Percentiles rank a stretch among this genome's conserved stretches.
Evolutionary conservation across 2,888 invertebrate genomes (phyloP).

Genomic region (Lasioglossum oenotherae): DNA sequence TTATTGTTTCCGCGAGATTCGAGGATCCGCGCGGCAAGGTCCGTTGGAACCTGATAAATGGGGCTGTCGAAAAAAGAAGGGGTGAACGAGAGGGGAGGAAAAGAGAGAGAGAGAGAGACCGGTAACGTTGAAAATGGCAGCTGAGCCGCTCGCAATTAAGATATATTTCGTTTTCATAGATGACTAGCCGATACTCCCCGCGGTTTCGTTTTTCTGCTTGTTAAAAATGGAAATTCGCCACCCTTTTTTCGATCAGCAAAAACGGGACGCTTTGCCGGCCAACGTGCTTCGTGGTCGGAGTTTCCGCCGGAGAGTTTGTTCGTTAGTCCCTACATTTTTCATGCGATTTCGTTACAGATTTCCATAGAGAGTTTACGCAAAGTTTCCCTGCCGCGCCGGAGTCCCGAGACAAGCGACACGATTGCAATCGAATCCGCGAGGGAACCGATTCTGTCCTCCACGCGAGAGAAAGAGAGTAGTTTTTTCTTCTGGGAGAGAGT

Average conservation of each 20-base stretch:
- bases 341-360: conserved; percentile 12
- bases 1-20: conserved; percentile 48
- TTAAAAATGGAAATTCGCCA: conserved; percentile 48
- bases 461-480: too few species aligned
- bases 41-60: conserved; percentile 49
- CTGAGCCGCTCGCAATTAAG: conserved; percentile 27
- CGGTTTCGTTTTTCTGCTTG: conserved; percentile 23
- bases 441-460: background rate
- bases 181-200: background rate
- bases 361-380: conserved; percentile 1
- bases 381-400: background rate
- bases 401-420: background rate
- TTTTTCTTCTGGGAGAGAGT: too few species aligned
- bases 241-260: background rate
- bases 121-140: conserved; percentile 17
- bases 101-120: background rate
- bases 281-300: background rate
- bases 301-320: background rate
- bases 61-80: conserved; percentile 25
- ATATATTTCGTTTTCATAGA: conserved; percentile 41
- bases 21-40: conserved; percentile 27
- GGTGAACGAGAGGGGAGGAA: background rate
- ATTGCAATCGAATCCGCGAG: background rate
- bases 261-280: background rate
- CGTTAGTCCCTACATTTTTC: background rate